Conservation (phyloP, 2,113 vertebrate species). For the Rattus rattus region DNA sequence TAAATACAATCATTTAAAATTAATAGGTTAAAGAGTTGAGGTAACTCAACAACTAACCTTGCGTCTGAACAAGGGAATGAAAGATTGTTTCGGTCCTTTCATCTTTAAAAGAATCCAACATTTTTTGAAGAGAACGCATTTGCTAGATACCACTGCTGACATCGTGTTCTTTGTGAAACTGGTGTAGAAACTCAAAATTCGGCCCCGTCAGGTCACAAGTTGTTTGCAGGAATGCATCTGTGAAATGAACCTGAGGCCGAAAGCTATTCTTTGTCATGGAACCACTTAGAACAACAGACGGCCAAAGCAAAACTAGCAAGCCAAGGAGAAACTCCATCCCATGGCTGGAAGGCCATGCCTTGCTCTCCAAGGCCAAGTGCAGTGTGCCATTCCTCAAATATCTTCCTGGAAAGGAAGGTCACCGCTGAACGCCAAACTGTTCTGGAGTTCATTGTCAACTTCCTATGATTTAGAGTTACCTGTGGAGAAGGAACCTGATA, state of each 20-base stretch:
- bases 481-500: background rate
- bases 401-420: background rate
- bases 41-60: background rate
- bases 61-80: background rate
- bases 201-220: background rate
- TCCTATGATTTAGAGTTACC: no score
- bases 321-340: background rate
- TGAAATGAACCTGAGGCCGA: background rate
- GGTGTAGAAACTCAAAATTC: background rate
- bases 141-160: background rate
- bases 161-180: background rate
- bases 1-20: constrained; percentile 25
- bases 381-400: background rate
- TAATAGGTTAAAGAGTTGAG: constrained; percentile 3
- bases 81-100: background rate
- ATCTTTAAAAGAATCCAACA: constrained; percentile 11
- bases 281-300: background rate
- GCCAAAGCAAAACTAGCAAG: background rate
- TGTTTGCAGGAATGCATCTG: background rate
- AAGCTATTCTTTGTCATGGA: background rate
- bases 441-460: background rate
- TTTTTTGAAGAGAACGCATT: background rate
- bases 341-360: background rate
- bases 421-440: background rate
- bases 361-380: fast-evolving